Evolutionary conservation across 2,113 vertebrate species (phyloP), one percentile per base, ranked within the genome.

Genomic region (Zosterops lateralis): DNA sequence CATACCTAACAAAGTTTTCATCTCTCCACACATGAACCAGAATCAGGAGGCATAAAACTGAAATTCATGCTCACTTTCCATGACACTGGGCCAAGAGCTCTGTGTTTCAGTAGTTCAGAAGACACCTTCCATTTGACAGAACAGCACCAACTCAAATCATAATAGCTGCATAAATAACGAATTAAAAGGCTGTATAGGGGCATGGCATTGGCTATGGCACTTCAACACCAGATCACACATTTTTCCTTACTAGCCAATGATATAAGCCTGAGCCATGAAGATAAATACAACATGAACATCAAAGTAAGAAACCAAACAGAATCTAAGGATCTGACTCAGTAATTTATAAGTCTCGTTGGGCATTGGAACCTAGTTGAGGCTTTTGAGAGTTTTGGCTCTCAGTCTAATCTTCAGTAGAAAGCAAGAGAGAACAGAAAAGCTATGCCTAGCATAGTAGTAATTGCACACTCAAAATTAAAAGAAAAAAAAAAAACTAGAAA

Each of bases 91-190:
- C 5, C 14, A 36, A 36, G 15, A 82, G 22, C 60, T 61, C 38
- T 15, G 24, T 10, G 5, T 56, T 75, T 57, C 29, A 56, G 44
- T 9, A 80, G 32, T 17, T 67, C 40, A 82, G 48, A 21, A 84
- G 10, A 82, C 16, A 54, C 11, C 7, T 26, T 45, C 15, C 5
- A 18, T 45, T 47, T 1, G 1, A 32, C 0, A 2, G 29, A 75
- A 72, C 9, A 14, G 8, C 8, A 45, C 7, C 29, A 72, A 34
- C 18, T 74, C 20, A 70, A 40, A 53, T 40, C 1, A 12, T 38
- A 38, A 32, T 6, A 17, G 11, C 32, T 62, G 16, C 16, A 62
- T 12, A 84, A 80, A 48, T 28, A 57, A 47, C 16, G 0, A 1
- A 7, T 57, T 47, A 15, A 10, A 79, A 36, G 31, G 36, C 22